A percentile compares a stretch with the other conserved stretches of the same genome.
phyloP scores from a whole-genome alignment of 2,797 vertebrate species.

The Salarias fasciatus region DNA sequence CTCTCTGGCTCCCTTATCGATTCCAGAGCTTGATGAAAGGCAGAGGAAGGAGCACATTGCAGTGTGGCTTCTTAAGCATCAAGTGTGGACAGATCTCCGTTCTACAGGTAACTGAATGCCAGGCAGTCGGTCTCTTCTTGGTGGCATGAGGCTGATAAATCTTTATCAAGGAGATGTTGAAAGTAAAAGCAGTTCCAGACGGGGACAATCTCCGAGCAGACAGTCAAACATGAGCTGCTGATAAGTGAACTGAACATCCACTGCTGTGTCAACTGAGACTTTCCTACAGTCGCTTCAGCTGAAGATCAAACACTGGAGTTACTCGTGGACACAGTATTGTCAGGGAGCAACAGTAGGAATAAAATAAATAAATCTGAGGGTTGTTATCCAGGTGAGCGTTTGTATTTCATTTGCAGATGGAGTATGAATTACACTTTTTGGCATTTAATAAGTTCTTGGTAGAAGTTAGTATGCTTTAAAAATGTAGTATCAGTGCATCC shows the following conservation, averaged over 20 bases:
- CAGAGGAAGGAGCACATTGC: not conserved
- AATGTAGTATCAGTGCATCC: too few relatives aligned
- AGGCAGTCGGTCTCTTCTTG: not conserved
- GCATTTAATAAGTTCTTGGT: too few relatives aligned
- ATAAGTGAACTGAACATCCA: conserved; percentile 62
- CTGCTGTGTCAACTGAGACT: conserved; percentile 67
- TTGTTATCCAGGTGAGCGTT: too few relatives aligned
- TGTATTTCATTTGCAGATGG: too few relatives aligned
- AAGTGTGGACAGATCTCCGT: not conserved
- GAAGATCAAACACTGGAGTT: too few relatives aligned
- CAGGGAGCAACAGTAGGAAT: too few relatives aligned
- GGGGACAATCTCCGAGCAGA: conserved; percentile 20
- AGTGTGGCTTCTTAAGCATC: too few relatives aligned
- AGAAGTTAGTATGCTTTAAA: too few relatives aligned
- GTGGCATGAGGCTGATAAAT: not conserved
- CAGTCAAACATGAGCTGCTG: conserved; percentile 17
- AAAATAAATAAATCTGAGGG: too few relatives aligned
- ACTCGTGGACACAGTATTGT: too few relatives aligned
- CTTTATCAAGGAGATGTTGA: conserved; percentile 43
- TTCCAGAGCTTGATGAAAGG: conserved; percentile 18
- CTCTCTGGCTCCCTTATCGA: conserved; percentile 16
- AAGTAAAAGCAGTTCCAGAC: conserved; percentile 37
- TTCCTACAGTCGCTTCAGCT: conserved; percentile 17
- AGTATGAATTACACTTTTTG: too few relatives aligned
- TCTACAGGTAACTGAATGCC: too few relatives aligned